Percentiles rank a stretch among this genome's conserved stretches.
phyloP scores from a whole-genome alignment of 1,140 invertebrate species.

The Procambarus virginalis region DNA sequence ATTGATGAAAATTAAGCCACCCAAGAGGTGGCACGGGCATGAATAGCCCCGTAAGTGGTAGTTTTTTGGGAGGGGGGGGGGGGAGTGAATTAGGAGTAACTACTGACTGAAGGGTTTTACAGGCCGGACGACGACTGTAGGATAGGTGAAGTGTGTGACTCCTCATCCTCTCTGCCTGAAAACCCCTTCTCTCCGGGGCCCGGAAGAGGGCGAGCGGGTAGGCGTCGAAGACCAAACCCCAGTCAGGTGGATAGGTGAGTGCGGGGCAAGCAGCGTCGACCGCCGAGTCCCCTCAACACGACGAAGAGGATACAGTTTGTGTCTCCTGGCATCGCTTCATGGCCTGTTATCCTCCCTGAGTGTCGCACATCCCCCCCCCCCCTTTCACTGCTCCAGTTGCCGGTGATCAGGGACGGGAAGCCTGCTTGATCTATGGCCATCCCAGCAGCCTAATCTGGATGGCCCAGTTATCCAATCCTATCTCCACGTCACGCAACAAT shows the following conservation, averaged over 20 bases:
- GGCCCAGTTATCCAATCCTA: background rate
- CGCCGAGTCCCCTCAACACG: background rate
- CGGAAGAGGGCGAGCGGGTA: slow-evolving; percentile 7
- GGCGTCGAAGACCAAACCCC: slow-evolving; percentile 37
- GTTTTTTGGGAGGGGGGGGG: no score
- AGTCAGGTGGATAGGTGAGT: slow-evolving; percentile 46
- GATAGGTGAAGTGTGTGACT: slow-evolving; percentile 55
- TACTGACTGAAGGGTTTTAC: slow-evolving; percentile 50
- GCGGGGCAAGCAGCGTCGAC: background rate
- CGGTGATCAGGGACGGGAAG: background rate
- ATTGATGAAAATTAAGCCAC: no score
- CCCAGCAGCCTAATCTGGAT: background rate
- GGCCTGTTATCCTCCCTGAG: background rate
- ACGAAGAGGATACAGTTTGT: background rate
- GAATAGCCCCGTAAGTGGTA: no score
- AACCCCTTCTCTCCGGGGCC: background rate
- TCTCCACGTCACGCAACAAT: background rate
- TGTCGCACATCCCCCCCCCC: background rate
- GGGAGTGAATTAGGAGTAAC: no score
- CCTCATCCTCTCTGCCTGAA: slow-evolving; percentile 13
- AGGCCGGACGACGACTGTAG: slow-evolving; percentile 57
- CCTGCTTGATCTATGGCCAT: background rate
- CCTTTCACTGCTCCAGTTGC: background rate
- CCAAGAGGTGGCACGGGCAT: no score
- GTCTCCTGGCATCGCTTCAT: slow-evolving; percentile 31